Base-by-base conservation (phyloP, 1,140 invertebrate species). In the Probaryconus sp. region DNA sequence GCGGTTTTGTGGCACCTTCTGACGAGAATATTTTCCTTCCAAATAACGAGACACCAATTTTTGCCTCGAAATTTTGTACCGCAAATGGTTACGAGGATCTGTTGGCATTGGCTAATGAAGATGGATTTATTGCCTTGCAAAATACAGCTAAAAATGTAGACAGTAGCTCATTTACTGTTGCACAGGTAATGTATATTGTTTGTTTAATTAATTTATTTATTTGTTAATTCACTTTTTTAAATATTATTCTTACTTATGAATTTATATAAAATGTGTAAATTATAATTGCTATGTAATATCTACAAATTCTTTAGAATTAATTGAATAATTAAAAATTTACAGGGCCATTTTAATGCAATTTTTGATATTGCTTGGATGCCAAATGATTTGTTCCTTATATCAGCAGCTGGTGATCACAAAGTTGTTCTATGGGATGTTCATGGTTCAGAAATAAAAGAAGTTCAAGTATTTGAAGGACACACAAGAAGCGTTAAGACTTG, bases 331-430 rank as follows among this genome's bases (percentile, higher is more conserved):
- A n/a, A n/a, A n/a, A n/a, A n/a, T n/a, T n/a, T n/a, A n/a, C n/a
- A 92, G 79, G 94, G 93, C 33, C 96, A 97, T 83, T 90, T 90
- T 69, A 97, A 97, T 90, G 95, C 95, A 9, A 93, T 97, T 10
- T 97, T 96, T 86, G 96, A 97, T 84, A 77, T 97, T 33, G 92
- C 93, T 4, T 97, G 96, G 95, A 91, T 93, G 85, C 92, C 92
- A 3, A 87, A 90, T 0, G 89, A 93, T 64, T 90, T 92, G 83
- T 92, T 92, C 72, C 89, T 97, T 24, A 90, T 97, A 2, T 95
- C 94, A 35, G 95, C 92, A 1, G 95, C 95, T 45, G 95, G 94
- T 3, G 95, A 97, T 85, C 94, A 96, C 77, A 93, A 92, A 0
- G 92, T 92, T 0, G 87, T 90, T 35, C 83, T 97, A 0, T 95